phyloP scores from a whole-genome alignment of 2,888 invertebrate species.

The Oegoconia quadripuncta region DNA sequence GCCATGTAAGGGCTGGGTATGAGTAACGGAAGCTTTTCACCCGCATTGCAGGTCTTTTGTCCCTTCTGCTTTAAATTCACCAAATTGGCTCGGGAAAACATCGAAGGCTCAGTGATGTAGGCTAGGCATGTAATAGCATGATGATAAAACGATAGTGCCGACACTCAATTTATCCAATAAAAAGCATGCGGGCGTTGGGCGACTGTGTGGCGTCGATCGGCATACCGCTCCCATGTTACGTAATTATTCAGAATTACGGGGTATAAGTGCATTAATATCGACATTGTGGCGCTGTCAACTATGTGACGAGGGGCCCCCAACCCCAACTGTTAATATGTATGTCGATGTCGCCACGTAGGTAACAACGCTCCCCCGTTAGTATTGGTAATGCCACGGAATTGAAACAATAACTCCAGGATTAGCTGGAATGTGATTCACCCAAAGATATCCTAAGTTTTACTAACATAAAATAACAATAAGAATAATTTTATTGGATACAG shows the following conservation, averaged over 20 bases:
- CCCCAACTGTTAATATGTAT: conserved; percentile 6
- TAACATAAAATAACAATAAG: too few species aligned
- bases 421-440: too few species aligned
- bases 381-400: too few species aligned
- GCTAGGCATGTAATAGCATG: conserved; percentile 11
- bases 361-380: too few species aligned
- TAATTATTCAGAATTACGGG: conserved; percentile 64
- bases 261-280: conserved; percentile 46
- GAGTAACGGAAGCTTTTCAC: too few species aligned
- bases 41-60: too few species aligned
- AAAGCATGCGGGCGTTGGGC: conserved; percentile 62
- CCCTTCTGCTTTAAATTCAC: background rate
- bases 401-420: too few species aligned
- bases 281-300: conserved; percentile 22
- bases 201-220: conserved; percentile 36
- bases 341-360: too few species aligned
- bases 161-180: conserved; percentile 69
- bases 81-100: background rate
- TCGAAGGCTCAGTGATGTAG: background rate
- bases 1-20: too few species aligned
- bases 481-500: too few species aligned
- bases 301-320: conserved; percentile 4
- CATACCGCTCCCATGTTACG: conserved; percentile 43
- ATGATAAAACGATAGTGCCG: conserved; percentile 50
- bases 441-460: too few species aligned